Percentiles rank a stretch among this genome's conserved stretches.
Evolutionary conservation across 2,888 invertebrate genomes (phyloP).

Genomic region (Asteroscopus sphinx): DNA sequence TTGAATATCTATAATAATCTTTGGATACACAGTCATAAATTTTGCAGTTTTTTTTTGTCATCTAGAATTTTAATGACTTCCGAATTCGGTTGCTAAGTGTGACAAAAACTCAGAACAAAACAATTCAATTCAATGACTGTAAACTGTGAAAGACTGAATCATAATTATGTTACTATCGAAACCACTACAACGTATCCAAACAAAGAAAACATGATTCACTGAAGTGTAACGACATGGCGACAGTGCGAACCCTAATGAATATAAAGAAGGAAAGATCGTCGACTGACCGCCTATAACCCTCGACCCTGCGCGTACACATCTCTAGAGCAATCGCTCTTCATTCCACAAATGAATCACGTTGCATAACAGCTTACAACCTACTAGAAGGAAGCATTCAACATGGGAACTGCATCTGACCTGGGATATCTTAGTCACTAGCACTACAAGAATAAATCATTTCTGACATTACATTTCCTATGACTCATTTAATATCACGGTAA

Average conservation of each 20-base stretch:
- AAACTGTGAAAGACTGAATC: too few species aligned
- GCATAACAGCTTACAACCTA: constrained; percentile 45
- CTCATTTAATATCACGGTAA: constrained; percentile 25
- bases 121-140: too few species aligned
- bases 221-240: constrained; percentile 21
- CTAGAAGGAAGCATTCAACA: constrained; percentile 34
- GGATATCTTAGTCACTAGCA: constrained; percentile 34
- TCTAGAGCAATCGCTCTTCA: constrained; percentile 46
- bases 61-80: too few species aligned
- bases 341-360: constrained; percentile 51
- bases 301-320: constrained; percentile 61
- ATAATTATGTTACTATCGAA: not conserved
- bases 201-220: constrained; percentile 8
- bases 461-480: constrained; percentile 15
- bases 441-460: constrained; percentile 19
- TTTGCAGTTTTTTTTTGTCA: too few species aligned
- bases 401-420: constrained; percentile 33
- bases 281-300: constrained; percentile 64
- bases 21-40: too few species aligned
- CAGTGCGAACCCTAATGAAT: constrained; percentile 44
- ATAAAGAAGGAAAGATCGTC: constrained; percentile 59
- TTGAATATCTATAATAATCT: too few species aligned
- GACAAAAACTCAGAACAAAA: too few species aligned
- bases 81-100: too few species aligned
- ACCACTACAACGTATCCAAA: not conserved